Base-by-base conservation (phyloP, 2,888 invertebrate species). In the Pterostichus madidus region DNA sequence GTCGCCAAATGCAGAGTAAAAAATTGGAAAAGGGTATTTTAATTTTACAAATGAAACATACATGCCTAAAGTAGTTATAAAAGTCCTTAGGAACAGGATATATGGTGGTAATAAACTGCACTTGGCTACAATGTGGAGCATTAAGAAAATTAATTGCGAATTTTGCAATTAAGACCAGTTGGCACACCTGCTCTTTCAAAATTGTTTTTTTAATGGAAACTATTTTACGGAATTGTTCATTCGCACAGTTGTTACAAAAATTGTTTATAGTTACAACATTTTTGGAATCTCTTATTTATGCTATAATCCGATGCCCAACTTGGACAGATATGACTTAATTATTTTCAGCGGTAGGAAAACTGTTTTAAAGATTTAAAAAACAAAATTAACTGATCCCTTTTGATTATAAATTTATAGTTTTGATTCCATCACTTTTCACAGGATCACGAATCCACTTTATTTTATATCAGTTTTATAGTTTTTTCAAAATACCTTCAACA, bases 321-420 rank as follows among this genome's bases (percentile, higher is more conserved):
- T 79, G 79, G 79, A 79, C 79, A 79, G 79, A 79, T 79, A 79
- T 79, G 79, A 52, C 61, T 79, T 64, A 79, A 79, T 79, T 52
- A 64, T 56, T 56, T 24, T 78, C 44, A 71, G 68, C 68, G 68
- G 68, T 71, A 76, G 76, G 76, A 76, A 75, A 76, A 76, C 76
- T 76, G 76, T 76, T 56, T 75, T 56, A 53, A 76, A 76, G 52
- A 73, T 46, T 39, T 32, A 44, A 75, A 75, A 75, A 24, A 11
- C 49, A 75, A 75, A 75, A 52, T 52, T 53, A 52, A 75, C n/a
- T 75, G 75, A 75, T 75, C 75, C 75, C 39, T 44, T 71, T 71
- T 71, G 71, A 71, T 71, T 71, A 44, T 46, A 71, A 49, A 46
- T 71, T 71, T 71, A 46, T 39, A 71, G 71, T 71, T 71, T 71